Base-by-base conservation (phyloP, 2,113 vertebrate genomes). In the Rhizomys pruinosus region DNA sequence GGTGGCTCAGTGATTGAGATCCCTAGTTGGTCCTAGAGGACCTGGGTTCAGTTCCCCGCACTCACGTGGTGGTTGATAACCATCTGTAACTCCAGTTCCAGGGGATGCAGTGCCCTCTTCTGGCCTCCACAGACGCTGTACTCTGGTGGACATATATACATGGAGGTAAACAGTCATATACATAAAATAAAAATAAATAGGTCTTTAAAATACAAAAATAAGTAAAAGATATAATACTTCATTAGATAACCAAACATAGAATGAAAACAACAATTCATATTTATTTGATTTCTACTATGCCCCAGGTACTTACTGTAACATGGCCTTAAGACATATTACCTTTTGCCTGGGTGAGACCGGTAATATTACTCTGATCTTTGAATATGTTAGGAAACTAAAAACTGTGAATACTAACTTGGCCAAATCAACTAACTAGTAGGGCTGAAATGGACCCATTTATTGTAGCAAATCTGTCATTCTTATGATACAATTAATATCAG, bases 181-280 rank as follows among this genome's bases (percentile, higher is more conserved):
- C 47, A 52, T 52, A 6, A 52, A 52, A 52, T 52, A 52, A 52
- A n/a, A 52, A 52, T 52, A 52, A 52, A 52, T 52, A 52, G 11
- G 11, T 52, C 47, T 52, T 11, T 7, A 52, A 52, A 52, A 52
- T 52, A 52, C 11, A 52, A 7, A 52, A 52, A 52, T n/a, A 52
- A 52, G 47, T 52, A 6, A 52, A 61, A 69, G 72, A 95, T 63
- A 87, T 3, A 95, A 47, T 10, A 72, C 13, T 79, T 92, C 32
- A 90, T 90, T 96, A 16, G 7, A 32, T 95, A 10, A 77, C 20
- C 23, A 91, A 89, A 73, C n/a, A 74, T 20, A 74, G 19, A 44
- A 69, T 90, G 77, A 57, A 92, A 82, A 47, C 44, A 82, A n/a
- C 12, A 84, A 73, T 44, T 74, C 12, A 57, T 5, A 72, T 66